phyloP scores from a whole-genome alignment of 2,888 invertebrate genomes.

The Oxycera nigricornis region DNA sequence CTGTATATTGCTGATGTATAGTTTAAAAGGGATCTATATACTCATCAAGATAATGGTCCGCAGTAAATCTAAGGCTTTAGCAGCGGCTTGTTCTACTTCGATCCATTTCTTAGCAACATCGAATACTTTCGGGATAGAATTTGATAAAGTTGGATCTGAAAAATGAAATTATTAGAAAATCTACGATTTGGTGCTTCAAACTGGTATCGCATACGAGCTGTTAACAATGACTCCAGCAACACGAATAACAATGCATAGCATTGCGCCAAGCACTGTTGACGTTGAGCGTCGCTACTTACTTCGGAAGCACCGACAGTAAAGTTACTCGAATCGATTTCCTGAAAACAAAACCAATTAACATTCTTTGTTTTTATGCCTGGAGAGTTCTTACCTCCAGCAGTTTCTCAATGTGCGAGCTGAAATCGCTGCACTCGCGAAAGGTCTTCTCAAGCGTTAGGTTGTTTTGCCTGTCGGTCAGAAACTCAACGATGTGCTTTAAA shows the following conservation, averaged over 20 bases:
- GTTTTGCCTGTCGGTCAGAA: conserved; percentile 55
- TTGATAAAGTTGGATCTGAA: not conserved
- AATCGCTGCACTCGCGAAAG: conserved; percentile 54
- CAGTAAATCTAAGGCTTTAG: conserved; percentile 55
- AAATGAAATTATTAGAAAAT: not conserved
- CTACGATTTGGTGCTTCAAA: too few species aligned
- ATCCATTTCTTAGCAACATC: conserved; percentile 56
- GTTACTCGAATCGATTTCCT: conserved; percentile 21
- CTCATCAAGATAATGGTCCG: conserved; percentile 52
- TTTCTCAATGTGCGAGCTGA: conserved; percentile 55
- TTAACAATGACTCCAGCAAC: conserved; percentile 54
- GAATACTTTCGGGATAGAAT: conserved; percentile 51
- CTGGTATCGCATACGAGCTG: conserved; percentile 51
- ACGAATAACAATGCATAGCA: conserved; percentile 41
- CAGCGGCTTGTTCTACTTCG: conserved; percentile 54
- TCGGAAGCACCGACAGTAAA: not conserved
- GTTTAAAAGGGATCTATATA: too few species aligned
- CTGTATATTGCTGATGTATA: too few species aligned
- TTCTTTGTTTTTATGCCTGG: not conserved
- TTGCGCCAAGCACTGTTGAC: conserved; percentile 18
- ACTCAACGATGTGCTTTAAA: conserved; percentile 57
- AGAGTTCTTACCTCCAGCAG: conserved; percentile 53
- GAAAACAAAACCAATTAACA: not conserved
- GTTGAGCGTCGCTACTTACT: not conserved
- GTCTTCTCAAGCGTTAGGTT: conserved; percentile 52